phyloP scores from a whole-genome alignment of 2,888 invertebrate species.

The Alloscopus bannaensis region DNA sequence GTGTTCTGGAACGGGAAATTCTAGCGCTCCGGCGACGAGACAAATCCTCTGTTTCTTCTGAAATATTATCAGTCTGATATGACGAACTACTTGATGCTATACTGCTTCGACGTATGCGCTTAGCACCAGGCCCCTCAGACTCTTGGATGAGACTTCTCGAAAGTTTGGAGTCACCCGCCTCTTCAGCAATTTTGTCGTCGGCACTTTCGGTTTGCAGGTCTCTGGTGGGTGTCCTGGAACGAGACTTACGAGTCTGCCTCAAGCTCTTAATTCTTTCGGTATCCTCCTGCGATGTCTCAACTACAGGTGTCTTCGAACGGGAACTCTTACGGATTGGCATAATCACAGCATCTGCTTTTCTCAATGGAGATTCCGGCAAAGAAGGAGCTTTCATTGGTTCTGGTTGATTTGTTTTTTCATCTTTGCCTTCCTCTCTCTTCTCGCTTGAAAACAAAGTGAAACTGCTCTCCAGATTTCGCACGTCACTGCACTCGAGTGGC shows the following conservation, averaged over 20 bases:
- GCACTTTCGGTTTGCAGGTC: background rate
- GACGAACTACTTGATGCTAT: too few relatives aligned
- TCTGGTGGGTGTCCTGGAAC: conserved; percentile 13
- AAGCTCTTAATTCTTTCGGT: too few relatives aligned
- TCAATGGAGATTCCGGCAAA: background rate
- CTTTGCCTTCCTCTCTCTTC: background rate
- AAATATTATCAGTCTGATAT: background rate
- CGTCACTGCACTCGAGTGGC: too few relatives aligned
- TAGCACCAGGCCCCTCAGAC: background rate
- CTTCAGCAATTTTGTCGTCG: background rate
- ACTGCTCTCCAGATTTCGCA: too few relatives aligned
- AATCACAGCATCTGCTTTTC: too few relatives aligned
- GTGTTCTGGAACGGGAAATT: conserved; percentile 25
- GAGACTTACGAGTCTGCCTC: background rate
- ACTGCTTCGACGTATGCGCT: background rate
- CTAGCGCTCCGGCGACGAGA: background rate
- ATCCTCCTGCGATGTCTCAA: background rate
- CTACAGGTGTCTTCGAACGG: background rate
- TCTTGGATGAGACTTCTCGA: background rate
- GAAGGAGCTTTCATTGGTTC: background rate
- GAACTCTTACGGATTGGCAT: too few relatives aligned
- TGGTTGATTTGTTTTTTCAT: background rate
- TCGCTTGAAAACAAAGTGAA: too few relatives aligned
- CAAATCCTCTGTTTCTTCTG: background rate
- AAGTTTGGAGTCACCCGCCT: background rate